phyloP scores from a whole-genome alignment of 2,113 vertebrate species.

The Muntiacus reevesi region DNA sequence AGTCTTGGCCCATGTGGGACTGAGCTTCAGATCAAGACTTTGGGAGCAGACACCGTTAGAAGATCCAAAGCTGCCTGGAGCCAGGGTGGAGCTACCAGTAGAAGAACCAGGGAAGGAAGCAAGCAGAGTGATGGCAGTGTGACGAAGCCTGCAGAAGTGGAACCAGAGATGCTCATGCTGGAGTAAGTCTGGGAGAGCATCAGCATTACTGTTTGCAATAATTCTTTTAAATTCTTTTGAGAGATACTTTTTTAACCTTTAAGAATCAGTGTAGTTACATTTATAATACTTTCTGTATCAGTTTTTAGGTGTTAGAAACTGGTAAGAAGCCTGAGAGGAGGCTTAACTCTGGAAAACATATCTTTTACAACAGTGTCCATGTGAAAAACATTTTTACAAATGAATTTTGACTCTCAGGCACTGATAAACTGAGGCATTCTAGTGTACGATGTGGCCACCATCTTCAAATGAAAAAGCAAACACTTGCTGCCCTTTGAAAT shows the following conservation, averaged over 20 bases:
- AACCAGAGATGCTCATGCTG: neutral
- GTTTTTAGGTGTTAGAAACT: neutral
- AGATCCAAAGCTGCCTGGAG: neutral
- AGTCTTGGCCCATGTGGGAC: neutral
- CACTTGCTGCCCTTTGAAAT: neutral
- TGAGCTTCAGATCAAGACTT: neutral
- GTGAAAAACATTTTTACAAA: neutral
- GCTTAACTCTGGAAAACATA: neutral
- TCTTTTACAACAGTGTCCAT: neutral
- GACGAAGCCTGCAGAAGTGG: too few relatives aligned
- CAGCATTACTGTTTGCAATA: neutral
- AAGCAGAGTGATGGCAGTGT: too few relatives aligned
- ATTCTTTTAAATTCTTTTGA: neutral
- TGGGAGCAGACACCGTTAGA: neutral
- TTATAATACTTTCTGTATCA: neutral
- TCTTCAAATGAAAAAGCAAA: neutral
- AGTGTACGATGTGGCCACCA: neutral
- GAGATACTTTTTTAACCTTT: neutral
- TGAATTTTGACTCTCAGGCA: neutral
- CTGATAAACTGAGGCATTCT: neutral
- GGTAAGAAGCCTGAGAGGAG: neutral
- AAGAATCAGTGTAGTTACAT: neutral
- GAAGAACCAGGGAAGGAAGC: neutral
- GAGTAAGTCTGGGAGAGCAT: too few relatives aligned
- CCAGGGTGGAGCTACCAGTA: neutral